Percentiles rank a stretch among this genome's conserved stretches.
These are phyloP conservation scores for Troides aeacus DNA, from an alignment of 2,888 invertebrate genomes.

Conservation along the genomic window DNA sequence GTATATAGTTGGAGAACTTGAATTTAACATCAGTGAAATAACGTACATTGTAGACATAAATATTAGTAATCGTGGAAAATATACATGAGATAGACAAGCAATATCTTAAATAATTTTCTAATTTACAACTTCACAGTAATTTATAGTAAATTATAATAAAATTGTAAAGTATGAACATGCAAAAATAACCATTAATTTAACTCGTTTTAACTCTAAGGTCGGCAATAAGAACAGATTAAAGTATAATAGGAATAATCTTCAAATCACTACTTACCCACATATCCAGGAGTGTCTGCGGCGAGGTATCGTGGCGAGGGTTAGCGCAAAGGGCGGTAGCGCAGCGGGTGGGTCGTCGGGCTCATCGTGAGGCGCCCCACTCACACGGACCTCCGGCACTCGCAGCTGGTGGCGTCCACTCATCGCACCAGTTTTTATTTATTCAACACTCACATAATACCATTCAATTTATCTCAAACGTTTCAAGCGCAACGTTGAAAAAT, in stretches of 20 bases:
- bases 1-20: no score
- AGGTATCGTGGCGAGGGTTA: constrained; percentile 79
- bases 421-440: constrained; percentile 62
- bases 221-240: not conserved
- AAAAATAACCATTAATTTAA: no score
- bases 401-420: constrained; percentile 79
- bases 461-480: not conserved
- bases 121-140: no score
- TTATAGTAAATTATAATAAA: no score
- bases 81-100: no score
- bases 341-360: constrained; percentile 68
- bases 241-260: not conserved
- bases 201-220: no score
- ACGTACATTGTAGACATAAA: no score
- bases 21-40: no score
- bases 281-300: constrained; percentile 88
- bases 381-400: constrained; percentile 85
- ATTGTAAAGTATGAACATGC: no score
- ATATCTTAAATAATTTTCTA: no score
- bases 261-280: constrained; percentile 82
- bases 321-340: constrained; percentile 66
- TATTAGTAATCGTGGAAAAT: no score
- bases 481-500: not conserved
- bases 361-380: constrained; percentile 78
- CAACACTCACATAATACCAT: constrained; percentile 32